Evolutionary conservation across 2,888 invertebrate genomes (phyloP), one percentile per base, ranked within the genome.

Genomic region (Salticus scenicus): DNA sequence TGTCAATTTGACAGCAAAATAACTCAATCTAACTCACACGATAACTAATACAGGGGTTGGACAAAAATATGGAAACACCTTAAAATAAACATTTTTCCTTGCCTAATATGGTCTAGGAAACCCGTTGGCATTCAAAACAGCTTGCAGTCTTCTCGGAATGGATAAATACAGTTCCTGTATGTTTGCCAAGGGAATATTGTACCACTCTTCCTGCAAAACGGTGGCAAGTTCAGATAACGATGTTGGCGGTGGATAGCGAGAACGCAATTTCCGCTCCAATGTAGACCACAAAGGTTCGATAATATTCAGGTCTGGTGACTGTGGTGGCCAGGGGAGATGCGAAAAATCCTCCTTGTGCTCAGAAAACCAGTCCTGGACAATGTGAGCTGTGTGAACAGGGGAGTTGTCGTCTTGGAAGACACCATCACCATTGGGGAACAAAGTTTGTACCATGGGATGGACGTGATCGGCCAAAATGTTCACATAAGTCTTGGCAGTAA

Each of bases 331-430:
- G 27, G 41, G 70, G 27, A 70, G 42, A 42, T 70, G 70, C 12
- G 27, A 70, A 5, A 70, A 42, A 24, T 70, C 70, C 41, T 42
- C 42, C 70, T 70, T 28, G 70, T 70, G 70, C 42, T 70, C 37
- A 37, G 37, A 37, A 37, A 37, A 7, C 37, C 70, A 70, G 41
- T 70, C 70, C 70, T 70, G 17, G 70, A 70, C 70, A 70, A 70
- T 42, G 1, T 70, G 30, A 66, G 47, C 66, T 10, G 30, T 66
- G 67, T 67, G 64, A 75, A 41, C 28, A 66, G 42, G 41, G 41
- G n/a, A 5, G 28, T 75, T 75, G 47, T 66, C 28, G 24, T 66
- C 5, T 14, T 75, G 66, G 67, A 75, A 75, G 42, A 66, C 66
- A 31, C 66, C 75, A 42, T n/a, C n/a, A n/a, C n/a, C n/a, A n/a